phyloP scores from a whole-genome alignment of 2,797 vertebrate species.

The Meriones psammophilus region DNA sequence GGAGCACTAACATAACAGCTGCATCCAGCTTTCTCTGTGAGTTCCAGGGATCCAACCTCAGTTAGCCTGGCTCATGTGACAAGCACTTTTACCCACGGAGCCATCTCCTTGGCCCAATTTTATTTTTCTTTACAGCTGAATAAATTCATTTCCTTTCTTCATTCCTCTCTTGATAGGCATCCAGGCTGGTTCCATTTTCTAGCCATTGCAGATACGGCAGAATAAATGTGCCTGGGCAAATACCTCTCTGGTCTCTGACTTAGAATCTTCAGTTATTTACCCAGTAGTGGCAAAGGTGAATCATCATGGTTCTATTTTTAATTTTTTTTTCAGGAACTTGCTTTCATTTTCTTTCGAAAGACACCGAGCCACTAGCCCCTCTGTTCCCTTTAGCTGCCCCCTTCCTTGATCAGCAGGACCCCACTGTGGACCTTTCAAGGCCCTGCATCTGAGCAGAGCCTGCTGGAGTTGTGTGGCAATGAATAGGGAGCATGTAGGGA shows the following conservation, averaged over 20 bases:
- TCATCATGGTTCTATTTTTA: neutral
- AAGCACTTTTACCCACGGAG: neutral
- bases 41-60: neutral
- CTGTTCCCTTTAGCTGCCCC: neutral
- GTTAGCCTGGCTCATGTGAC: rapidly evolving
- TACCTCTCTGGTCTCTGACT: neutral
- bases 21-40: too few relatives aligned
- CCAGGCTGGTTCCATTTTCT: neutral
- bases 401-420: neutral
- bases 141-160: neutral
- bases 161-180: neutral
- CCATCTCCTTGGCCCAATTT: neutral
- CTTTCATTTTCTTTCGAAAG: neutral
- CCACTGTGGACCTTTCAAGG: neutral
- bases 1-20: neutral
- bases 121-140: neutral
- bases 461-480: neutral
- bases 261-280: neutral
- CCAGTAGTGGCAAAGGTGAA: neutral
- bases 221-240: neutral
- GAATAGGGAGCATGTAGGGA: rapidly evolving
- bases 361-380: neutral
- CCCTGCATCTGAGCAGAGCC: neutral
- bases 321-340: neutral
- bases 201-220: neutral